phyloP scores from a whole-genome alignment of 2,113 vertebrate species.

The Acanthochromis polyacanthus region DNA sequence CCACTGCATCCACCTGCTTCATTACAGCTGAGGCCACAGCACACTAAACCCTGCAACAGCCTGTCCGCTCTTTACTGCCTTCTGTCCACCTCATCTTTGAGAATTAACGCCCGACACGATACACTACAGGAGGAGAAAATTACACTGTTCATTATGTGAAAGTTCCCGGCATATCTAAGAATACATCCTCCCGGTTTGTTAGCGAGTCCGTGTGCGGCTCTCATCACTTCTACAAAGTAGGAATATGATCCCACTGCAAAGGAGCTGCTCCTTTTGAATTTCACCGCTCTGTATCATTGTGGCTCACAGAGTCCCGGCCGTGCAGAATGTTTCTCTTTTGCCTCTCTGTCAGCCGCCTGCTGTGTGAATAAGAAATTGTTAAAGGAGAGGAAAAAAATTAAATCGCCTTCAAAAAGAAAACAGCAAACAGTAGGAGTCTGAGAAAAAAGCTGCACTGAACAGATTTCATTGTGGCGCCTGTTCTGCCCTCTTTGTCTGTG shows the following conservation, averaged over 20 bases:
- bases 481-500: slow-evolving; percentile 53
- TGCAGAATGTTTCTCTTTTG: slow-evolving; percentile 46
- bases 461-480: slow-evolving; percentile 36
- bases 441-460: slow-evolving; percentile 24
- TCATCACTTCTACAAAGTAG: slow-evolving; percentile 52
- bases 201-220: slow-evolving; percentile 33
- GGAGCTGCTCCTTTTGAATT: slow-evolving; percentile 44
- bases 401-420: slow-evolving; percentile 57
- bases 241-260: slow-evolving; percentile 48
- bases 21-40: slow-evolving; percentile 62
- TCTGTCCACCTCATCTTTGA: slow-evolving; percentile 72
- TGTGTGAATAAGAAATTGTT: slow-evolving; percentile 49
- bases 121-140: slow-evolving; percentile 46
- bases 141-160: slow-evolving; percentile 63
- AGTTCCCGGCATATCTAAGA: slow-evolving; percentile 39
- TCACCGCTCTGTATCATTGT: slow-evolving; percentile 39
- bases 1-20: slow-evolving; percentile 66
- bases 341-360: slow-evolving; percentile 53
- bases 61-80: slow-evolving; percentile 59
- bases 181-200: slow-evolving; percentile 36
- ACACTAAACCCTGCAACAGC: slow-evolving; percentile 55
- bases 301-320: slow-evolving; percentile 42
- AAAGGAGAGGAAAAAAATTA: slow-evolving; percentile 15
- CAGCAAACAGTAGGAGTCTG: slow-evolving; percentile 54
- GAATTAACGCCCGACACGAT: slow-evolving; percentile 53